Percentiles rank a stretch among this genome's conserved stretches.
Evolutionary conservation across 1,140 invertebrate species (phyloP).

Genomic region (Harpegnathos saltator): DNA sequence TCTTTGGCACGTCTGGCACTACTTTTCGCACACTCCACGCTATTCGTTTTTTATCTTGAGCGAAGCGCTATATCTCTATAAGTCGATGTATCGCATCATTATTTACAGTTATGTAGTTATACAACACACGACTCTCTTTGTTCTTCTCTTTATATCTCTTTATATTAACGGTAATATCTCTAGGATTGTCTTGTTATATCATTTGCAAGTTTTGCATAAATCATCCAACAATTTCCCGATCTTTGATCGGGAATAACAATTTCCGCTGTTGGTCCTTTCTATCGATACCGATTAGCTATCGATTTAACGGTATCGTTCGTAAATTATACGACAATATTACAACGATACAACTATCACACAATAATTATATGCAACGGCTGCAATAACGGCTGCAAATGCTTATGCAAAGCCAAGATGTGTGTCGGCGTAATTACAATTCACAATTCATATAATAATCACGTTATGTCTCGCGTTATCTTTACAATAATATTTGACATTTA

Average conservation of each 20-base stretch:
- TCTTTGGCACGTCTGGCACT: too few relatives aligned
- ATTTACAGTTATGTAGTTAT: slow-evolving; percentile 30
- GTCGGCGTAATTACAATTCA: slow-evolving; percentile 9
- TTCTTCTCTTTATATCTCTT: slow-evolving; percentile 20
- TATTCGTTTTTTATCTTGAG: slow-evolving; percentile 11
- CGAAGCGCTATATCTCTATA: slow-evolving; percentile 6
- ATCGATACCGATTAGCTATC: slow-evolving; percentile 38
- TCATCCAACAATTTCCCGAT: slow-evolving; percentile 59
- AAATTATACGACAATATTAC: slow-evolving; percentile 7
- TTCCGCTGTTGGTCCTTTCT: slow-evolving; percentile 48
- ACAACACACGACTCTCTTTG: too few relatives aligned
- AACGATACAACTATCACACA: slow-evolving; percentile 17
- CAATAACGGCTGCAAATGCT: slow-evolving; percentile 31
- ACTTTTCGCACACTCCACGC: too few relatives aligned
- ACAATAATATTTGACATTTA: slow-evolving; percentile 20
- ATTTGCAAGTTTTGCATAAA: slow-evolving; percentile 51
- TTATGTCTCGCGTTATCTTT: neutral
- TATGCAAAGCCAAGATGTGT: slow-evolving; percentile 37
- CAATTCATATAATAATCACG: slow-evolving; percentile 6
- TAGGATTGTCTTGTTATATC: slow-evolving; percentile 53
- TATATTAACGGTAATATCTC: slow-evolving; percentile 46
- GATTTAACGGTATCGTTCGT: slow-evolving; percentile 20
- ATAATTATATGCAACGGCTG: slow-evolving; percentile 49
- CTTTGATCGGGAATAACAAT: slow-evolving; percentile 50
- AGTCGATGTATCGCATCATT: slow-evolving; percentile 51